Evolutionary conservation across 2,888 invertebrate species (phyloP), one percentile per base, ranked within the genome.

Genomic region (Drosophila mulleri): DNA sequence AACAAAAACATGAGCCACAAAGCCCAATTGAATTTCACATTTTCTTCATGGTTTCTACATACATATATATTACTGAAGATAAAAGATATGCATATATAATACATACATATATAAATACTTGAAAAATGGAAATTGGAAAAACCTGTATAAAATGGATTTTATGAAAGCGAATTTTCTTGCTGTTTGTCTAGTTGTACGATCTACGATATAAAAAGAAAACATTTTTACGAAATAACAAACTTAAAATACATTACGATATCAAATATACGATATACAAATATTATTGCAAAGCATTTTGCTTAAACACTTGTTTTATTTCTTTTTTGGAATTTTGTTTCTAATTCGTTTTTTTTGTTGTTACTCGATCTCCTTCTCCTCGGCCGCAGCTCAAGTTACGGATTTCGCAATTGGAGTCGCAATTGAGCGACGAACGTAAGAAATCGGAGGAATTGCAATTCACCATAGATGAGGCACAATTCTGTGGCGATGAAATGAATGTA

Each of bases 381-480:
- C 11, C 90, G 42, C 80, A 94, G 90, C 91, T 95, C 1, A 93
- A 94, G 71, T 94, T 95, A 68, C 95, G 95, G 72, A 94, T 95
- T 87, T 93, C 91, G 59, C 94, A 95, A 61, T 93, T 97, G 68
- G 93, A 94, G 78, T 93, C 94, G 71, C 95, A 95, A 86, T 92
- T 98, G 76, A 96, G 96, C 66, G 97, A 97, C 83, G 97, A 97
- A 89, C 92, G 94, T 82, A 95, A 96, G 90, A 97, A 96, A 93
- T 95, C 96, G 7, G 98, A 98, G 93, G 98, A 98, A 92, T 94
- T 98, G 72, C 96, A 97, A 93, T 98, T 98, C 92, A 94, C 96
- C 67, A 96, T 97, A 76, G 98, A 98, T 93, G 98, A 99, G 92
- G 98, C 98, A 82, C 96, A 96, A 52, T 96, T 98, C 87, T 95